Conservation (phyloP, 2,113 vertebrate genomes). For the Perognathus longimembris region DNA sequence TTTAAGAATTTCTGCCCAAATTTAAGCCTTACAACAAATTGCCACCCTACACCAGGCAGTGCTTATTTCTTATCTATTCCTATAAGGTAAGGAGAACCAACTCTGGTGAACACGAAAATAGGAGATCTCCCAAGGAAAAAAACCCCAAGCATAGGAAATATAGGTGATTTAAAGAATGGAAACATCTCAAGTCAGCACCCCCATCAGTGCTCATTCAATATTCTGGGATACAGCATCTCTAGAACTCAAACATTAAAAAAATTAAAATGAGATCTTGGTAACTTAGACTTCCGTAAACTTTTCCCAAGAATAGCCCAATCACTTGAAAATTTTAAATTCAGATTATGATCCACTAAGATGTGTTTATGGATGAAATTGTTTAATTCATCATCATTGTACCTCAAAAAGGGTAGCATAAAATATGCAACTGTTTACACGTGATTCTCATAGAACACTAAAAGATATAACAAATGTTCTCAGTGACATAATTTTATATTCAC, state of each 20-base stretch:
- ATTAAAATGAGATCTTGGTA: constrained; percentile 70
- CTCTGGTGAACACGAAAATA: constrained; percentile 71
- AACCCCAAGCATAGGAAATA: constrained; percentile 77
- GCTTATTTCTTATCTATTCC: constrained; percentile 71
- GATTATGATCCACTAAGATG: constrained; percentile 67
- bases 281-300: constrained; percentile 72
- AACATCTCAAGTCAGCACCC: constrained; percentile 57
- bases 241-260: constrained; percentile 58
- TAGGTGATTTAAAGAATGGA: constrained; percentile 84
- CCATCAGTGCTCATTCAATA: neutral
- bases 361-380: constrained; percentile 61
- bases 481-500: constrained; percentile 63
- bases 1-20: constrained; percentile 75
- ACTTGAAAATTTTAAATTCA: constrained; percentile 63
- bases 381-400: constrained; percentile 35
- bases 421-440: constrained; percentile 40
- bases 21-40: constrained; percentile 65
- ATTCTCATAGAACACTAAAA: constrained; percentile 62
- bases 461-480: constrained; percentile 50
- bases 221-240: constrained; percentile 44
- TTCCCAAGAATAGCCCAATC: constrained; percentile 60
- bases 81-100: constrained; percentile 81
- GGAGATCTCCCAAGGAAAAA: constrained; percentile 78
- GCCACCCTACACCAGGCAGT: constrained; percentile 66
- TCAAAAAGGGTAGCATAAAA: constrained; percentile 53